A percentile compares a stretch with the other conserved stretches of the same genome.
These are phyloP conservation scores for Encarsia formosa DNA, from an alignment of 2,888 invertebrate genomes.

Conservation along the genomic window DNA sequence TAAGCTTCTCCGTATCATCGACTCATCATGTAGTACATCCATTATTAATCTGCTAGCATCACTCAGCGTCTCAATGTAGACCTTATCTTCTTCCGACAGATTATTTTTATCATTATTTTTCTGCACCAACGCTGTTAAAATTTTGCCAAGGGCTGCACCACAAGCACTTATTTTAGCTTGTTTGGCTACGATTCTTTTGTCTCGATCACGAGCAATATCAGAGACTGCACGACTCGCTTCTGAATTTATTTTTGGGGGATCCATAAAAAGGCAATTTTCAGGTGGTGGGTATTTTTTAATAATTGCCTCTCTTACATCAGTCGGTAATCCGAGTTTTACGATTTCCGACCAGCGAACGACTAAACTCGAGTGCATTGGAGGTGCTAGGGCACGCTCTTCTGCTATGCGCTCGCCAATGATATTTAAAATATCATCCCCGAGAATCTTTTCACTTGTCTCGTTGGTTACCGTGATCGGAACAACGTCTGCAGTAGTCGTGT, in stretches of 20 bases:
- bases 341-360: conserved; percentile 4
- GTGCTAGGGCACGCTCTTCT: conserved; percentile 4
- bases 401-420: conserved; percentile 8
- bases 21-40: background rate
- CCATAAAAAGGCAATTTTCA: conserved; percentile 6
- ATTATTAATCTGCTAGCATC: background rate
- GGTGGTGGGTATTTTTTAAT: conserved; percentile 16
- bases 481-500: too few species aligned
- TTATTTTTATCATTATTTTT: background rate
- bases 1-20: conserved; percentile 1
- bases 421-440: too few species aligned
- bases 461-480: too few species aligned
- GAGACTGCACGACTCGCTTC: conserved; percentile 3
- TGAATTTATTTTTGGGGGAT: conserved; percentile 17
- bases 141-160: conserved; percentile 2
- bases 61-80: too few species aligned
- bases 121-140: background rate
- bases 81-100: too few species aligned
- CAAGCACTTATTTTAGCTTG: conserved; percentile 15
- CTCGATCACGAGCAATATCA: background rate
- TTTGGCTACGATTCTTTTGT: conserved; percentile 10
- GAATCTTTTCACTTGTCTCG: too few species aligned
- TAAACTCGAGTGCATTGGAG: conserved; percentile 1
- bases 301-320: conserved; percentile 6
- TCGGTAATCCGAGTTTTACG: conserved; percentile 1